phyloP scores from a whole-genome alignment of 92 coral and sea anemone species.

The Siderastrea siderea region DNA sequence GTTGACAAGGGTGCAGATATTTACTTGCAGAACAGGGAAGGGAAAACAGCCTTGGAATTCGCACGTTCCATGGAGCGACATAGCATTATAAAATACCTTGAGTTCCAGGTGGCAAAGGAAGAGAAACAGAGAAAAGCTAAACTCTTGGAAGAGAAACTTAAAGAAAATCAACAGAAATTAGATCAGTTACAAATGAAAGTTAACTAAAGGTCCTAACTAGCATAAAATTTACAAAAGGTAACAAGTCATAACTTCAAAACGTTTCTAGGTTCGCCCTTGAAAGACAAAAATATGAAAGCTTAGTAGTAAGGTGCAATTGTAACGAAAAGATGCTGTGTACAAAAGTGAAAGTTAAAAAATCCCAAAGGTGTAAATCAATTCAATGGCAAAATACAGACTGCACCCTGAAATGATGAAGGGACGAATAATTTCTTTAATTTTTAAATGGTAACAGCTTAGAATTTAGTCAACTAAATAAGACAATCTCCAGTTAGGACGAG shows the following conservation, averaged over 20 bases:
- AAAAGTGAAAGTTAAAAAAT: no score
- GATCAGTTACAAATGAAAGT: conserved; percentile 33
- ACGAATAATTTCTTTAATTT: no score
- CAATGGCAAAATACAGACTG: no score
- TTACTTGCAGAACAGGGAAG: conserved; percentile 88
- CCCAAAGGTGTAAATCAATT: no score
- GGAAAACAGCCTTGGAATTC: conserved; percentile 96
- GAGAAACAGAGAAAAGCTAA: conserved; percentile 93
- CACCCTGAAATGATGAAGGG: no score
- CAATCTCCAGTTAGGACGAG: no score
- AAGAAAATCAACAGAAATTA: conserved; percentile 30
- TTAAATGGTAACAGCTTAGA: no score
- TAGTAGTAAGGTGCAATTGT: no score
- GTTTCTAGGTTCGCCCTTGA: no score
- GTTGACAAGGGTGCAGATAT: conserved; percentile 97
- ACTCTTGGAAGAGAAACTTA: conserved; percentile 77
- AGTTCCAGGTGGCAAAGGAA: conserved; percentile 84
- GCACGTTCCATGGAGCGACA: conserved; percentile 95
- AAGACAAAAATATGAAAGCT: no score
- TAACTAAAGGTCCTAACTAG: background rate
- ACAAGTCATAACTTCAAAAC: background rate
- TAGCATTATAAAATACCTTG: conserved; percentile 89
- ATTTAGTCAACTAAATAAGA: no score
- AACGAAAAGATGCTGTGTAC: no score
- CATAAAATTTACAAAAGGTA: background rate